Evolutionary conservation across 2,113 vertebrate genomes (phyloP).

Genomic region (Gambusia holbrooki): DNA sequence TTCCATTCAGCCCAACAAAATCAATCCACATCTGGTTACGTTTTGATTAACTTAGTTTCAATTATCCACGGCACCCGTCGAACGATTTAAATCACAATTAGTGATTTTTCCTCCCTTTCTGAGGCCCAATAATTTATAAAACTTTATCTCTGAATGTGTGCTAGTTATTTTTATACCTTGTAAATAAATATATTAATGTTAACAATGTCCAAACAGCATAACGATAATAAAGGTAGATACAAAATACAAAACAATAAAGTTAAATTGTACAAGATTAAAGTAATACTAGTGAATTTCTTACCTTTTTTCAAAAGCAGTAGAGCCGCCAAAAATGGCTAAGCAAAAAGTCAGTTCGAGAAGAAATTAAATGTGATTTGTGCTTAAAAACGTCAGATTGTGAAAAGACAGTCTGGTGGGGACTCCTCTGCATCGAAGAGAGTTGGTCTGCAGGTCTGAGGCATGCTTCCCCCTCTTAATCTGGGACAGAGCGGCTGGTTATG

Average conservation of each 20-base stretch:
- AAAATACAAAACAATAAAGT: conserved; percentile 26
- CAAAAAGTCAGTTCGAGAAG: conserved; percentile 42
- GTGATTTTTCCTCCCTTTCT: conserved; percentile 9
- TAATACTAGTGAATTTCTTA: conserved; percentile 54
- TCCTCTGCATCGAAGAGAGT: conserved; percentile 69
- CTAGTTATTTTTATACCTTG: not conserved
- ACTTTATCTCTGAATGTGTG: not conserved
- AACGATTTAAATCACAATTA: conserved; percentile 51
- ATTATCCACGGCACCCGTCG: conserved; percentile 61
- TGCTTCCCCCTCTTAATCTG: conserved; percentile 69
- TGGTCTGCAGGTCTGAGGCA: conserved; percentile 70
- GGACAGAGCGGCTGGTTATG: conserved; percentile 65
- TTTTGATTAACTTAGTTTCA: conserved; percentile 80
- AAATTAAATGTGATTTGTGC: conserved; percentile 30
- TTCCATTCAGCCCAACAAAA: conserved; percentile 74
- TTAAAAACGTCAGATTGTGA: conserved; percentile 50
- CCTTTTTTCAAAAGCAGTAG: conserved; percentile 69
- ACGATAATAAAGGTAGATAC: not conserved
- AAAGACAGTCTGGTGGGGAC: conserved; percentile 60
- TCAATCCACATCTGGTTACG: conserved; percentile 84
- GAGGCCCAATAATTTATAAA: conserved; percentile 4
- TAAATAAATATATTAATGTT: not conserved
- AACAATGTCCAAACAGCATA: conserved; percentile 10
- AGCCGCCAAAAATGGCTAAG: conserved; percentile 13
- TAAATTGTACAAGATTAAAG: conserved; percentile 7